phyloP scores from a whole-genome alignment of 2,113 vertebrate species.

The Picathartes gymnocephalus region DNA sequence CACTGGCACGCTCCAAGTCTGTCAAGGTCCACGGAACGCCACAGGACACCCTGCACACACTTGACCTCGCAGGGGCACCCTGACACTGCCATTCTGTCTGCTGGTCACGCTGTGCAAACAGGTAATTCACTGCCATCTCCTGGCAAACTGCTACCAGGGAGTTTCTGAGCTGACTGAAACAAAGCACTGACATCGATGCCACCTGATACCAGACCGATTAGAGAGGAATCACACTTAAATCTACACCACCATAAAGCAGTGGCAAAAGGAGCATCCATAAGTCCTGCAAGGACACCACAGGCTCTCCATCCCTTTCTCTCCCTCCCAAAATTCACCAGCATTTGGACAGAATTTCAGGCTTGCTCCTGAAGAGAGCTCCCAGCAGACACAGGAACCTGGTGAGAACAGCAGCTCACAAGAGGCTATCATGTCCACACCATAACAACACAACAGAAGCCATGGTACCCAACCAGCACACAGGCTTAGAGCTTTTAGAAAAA shows the following conservation, averaged over 20 bases:
- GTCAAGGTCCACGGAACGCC: background rate
- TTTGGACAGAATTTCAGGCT: background rate
- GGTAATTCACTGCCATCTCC: constrained; percentile 19
- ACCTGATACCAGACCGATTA: fast-evolving
- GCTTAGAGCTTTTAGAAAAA: background rate
- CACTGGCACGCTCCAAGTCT: background rate
- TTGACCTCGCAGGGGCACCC: background rate
- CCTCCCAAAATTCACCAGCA: background rate
- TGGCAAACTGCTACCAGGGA: background rate
- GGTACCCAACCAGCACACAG: background rate
- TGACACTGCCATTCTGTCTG: background rate
- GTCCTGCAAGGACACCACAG: background rate
- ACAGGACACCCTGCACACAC: background rate
- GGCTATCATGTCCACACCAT: fast-evolving
- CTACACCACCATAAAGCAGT: background rate
- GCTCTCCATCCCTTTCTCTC: background rate
- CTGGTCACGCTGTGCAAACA: background rate
- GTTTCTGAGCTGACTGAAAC: background rate
- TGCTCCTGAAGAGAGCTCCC: background rate
- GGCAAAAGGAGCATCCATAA: background rate
- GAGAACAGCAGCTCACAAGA: background rate
- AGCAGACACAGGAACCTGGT: background rate
- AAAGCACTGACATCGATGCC: background rate
- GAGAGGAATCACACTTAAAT: background rate
- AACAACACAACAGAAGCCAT: background rate